Evolutionary conservation across 2,888 invertebrate species (phyloP).

Genomic region (Malachius bipustulatus): DNA sequence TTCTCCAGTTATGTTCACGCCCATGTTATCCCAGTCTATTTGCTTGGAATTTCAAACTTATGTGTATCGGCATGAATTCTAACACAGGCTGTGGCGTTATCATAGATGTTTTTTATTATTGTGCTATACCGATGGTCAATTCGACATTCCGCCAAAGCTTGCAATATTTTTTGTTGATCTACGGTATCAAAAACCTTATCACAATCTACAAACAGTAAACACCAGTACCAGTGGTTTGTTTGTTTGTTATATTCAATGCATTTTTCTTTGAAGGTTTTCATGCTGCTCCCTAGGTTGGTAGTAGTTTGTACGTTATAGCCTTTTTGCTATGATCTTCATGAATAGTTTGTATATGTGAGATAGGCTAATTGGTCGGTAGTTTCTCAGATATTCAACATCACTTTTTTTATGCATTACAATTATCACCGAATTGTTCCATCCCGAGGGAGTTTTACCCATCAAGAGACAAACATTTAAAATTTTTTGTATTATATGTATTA

Average conservation of each 20-base stretch:
- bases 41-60: no score
- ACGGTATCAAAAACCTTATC: conserved; percentile 2
- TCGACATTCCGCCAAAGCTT: background rate
- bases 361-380: background rate
- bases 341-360: no score
- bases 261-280: background rate
- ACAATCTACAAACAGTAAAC: conserved; percentile 2
- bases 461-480: background rate
- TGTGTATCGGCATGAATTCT: background rate
- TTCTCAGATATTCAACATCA: background rate
- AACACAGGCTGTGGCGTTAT: background rate
- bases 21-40: no score
- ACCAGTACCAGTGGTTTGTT: no score
- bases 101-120: background rate
- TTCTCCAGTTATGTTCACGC: no score
- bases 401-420: background rate
- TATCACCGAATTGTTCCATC: background rate
- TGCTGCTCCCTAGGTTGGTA: no score
- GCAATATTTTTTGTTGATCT: background rate
- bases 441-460: background rate
- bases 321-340: no score
- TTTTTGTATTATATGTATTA: no score
- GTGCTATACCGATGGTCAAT: background rate
- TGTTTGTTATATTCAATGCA: background rate
- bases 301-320: no score